phyloP scores from a whole-genome alignment of 2,888 invertebrate species.

The Empis livida region DNA sequence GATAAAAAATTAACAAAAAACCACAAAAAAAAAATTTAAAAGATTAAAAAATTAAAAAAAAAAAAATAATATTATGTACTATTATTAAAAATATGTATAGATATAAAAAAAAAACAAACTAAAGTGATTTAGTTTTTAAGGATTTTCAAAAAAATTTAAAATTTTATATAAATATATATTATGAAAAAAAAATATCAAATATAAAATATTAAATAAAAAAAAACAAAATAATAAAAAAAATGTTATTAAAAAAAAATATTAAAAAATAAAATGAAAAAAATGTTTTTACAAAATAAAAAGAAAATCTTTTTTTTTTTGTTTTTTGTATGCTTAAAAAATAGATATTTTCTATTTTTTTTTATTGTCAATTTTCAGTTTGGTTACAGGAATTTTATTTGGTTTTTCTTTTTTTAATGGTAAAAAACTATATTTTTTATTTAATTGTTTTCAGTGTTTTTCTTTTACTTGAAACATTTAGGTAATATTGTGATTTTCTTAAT shows the following conservation, averaged over 20 bases:
- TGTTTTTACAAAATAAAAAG: constrained; percentile 10
- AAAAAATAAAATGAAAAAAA: constrained; percentile 10
- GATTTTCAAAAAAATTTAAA: constrained; percentile 12
- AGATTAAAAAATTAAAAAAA: constrained; percentile 9
- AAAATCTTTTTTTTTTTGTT: constrained; percentile 4
- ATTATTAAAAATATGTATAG: background rate
- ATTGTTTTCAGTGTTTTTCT: too few species aligned
- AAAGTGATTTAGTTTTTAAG: constrained; percentile 15
- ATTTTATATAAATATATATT: constrained; percentile 12
- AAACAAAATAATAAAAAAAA: background rate
- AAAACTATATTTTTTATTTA: too few species aligned
- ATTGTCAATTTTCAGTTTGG: background rate
- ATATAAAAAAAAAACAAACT: constrained; percentile 10
- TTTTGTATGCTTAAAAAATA: constrained; percentile 1
- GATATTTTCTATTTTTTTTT: background rate
- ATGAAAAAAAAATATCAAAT: constrained; percentile 11
- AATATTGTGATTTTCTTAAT: too few species aligned
- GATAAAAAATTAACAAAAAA: background rate
- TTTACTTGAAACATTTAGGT: too few species aligned
- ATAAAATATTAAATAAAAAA: constrained; percentile 6
- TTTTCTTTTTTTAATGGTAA: too few species aligned
- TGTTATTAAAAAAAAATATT: background rate
- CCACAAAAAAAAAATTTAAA: constrained; percentile 7
- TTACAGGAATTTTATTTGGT: too few species aligned
- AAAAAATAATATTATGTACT: constrained; percentile 11